These are phyloP conservation scores for Myotis brandtii DNA, from an alignment of 2,113 vertebrate species.

Conservation along the genomic window DNA sequence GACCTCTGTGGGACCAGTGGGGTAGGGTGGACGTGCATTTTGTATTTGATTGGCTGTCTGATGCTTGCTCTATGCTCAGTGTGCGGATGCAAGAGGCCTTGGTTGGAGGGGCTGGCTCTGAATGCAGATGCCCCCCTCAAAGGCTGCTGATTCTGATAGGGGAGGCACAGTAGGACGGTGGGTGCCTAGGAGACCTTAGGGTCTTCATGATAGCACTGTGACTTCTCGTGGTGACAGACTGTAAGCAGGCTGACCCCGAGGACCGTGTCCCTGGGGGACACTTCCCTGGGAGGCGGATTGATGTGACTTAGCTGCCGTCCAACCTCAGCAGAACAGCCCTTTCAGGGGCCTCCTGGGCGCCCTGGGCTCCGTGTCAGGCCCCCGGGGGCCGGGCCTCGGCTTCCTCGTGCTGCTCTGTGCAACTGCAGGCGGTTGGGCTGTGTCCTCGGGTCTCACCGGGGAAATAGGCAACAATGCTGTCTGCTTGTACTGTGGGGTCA, in stretches of 20 bases:
- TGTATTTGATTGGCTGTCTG: background rate
- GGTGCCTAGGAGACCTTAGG: background rate
- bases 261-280: slow-evolving; percentile 14
- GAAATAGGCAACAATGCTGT: background rate
- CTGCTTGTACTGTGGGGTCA: background rate
- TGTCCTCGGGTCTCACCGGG: background rate
- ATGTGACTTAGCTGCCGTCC: background rate
- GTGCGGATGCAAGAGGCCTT: background rate
- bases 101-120: background rate
- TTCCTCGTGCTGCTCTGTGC: too few species aligned
- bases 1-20: background rate
- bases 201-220: background rate
- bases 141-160: background rate
- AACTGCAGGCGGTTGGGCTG: too few species aligned
- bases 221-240: background rate
- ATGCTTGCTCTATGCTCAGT: background rate
- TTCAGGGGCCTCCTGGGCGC: slow-evolving; percentile 31
- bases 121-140: background rate
- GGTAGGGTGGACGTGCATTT: background rate
- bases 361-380: background rate
- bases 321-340: background rate
- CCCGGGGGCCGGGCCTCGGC: too few species aligned
- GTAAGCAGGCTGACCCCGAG: background rate
- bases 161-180: too few species aligned
- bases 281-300: slow-evolving; percentile 13